Evolutionary conservation across 2,113 vertebrate species (phyloP).

Genomic region (Leucosticte australis): DNA sequence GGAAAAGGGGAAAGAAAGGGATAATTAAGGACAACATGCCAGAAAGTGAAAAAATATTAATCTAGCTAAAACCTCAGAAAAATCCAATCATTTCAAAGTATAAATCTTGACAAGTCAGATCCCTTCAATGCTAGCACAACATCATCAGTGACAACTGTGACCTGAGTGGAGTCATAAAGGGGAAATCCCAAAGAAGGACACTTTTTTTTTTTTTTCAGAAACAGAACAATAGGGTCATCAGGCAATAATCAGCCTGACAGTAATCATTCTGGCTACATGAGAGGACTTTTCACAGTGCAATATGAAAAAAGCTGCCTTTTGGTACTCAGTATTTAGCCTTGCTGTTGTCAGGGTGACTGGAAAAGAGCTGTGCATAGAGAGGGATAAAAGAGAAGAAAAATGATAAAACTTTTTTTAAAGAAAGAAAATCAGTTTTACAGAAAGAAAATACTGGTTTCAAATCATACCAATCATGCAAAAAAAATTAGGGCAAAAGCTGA

Average conservation of each 20-base stretch:
- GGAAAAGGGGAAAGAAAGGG: background rate
- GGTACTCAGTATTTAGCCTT: background rate
- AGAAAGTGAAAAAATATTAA: background rate
- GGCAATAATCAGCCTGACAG: constrained; percentile 12
- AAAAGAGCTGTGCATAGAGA: background rate
- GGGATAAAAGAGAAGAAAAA: background rate
- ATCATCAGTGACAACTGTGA: background rate
- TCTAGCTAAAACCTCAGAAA: background rate
- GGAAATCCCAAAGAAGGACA: background rate
- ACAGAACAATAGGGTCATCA: constrained; percentile 35
- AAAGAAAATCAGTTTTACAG: background rate
- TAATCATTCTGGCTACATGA: background rate
- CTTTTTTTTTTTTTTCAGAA: background rate
- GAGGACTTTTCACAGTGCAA: background rate
- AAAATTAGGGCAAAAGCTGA: background rate
- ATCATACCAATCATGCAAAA: background rate
- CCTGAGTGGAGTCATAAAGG: background rate
- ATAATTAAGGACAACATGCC: fast-evolving
- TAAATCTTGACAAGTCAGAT: background rate
- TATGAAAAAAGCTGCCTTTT: background rate
- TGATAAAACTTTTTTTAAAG: background rate
- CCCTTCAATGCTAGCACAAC: background rate
- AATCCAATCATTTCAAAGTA: background rate
- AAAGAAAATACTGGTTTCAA: background rate
- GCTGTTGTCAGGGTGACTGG: constrained; percentile 17